phyloP scores from a whole-genome alignment of 2,113 vertebrate species.

The Eolophus roseicapilla region DNA sequence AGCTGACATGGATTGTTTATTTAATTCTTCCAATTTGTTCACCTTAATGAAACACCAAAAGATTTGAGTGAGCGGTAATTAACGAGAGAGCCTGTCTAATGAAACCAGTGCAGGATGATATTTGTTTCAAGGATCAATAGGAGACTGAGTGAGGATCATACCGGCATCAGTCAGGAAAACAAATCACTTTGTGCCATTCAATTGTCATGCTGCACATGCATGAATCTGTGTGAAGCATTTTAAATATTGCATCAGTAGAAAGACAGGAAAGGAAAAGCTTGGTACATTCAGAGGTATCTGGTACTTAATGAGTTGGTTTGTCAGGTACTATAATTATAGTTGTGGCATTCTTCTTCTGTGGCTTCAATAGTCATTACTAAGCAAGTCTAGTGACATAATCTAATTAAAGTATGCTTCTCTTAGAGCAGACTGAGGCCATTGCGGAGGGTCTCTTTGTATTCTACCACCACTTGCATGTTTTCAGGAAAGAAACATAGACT shows the following conservation, averaged over 20 bases:
- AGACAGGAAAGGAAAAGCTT: background rate
- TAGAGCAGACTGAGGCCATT: background rate
- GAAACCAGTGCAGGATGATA: slow-evolving; percentile 80
- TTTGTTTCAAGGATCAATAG: slow-evolving; percentile 83
- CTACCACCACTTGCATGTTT: background rate
- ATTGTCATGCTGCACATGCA: slow-evolving; percentile 76
- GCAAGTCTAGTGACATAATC: slow-evolving; percentile 45
- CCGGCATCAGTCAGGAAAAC: slow-evolving; percentile 77
- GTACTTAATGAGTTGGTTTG: slow-evolving; percentile 54
- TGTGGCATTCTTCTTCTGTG: slow-evolving; percentile 4
- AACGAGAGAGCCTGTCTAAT: slow-evolving; percentile 82
- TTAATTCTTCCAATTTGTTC: slow-evolving; percentile 90
- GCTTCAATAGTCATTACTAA: slow-evolving; percentile 46
- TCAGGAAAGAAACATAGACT: background rate
- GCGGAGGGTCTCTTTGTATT: background rate
- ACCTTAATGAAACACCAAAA: slow-evolving; percentile 88
- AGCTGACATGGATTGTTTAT: slow-evolving; percentile 74
- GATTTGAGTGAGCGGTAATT: slow-evolving; percentile 89
- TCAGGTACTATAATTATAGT: slow-evolving; percentile 58
- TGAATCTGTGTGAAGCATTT: slow-evolving; percentile 21
- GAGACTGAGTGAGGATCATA: slow-evolving; percentile 74
- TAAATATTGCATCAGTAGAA: slow-evolving; percentile 29
- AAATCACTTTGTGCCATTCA: slow-evolving; percentile 74
- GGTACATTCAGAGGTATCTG: background rate
- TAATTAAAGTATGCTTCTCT: slow-evolving; percentile 46